Evolutionary conservation across 2,113 vertebrate species (phyloP).

Genomic region (Upupa epops): DNA sequence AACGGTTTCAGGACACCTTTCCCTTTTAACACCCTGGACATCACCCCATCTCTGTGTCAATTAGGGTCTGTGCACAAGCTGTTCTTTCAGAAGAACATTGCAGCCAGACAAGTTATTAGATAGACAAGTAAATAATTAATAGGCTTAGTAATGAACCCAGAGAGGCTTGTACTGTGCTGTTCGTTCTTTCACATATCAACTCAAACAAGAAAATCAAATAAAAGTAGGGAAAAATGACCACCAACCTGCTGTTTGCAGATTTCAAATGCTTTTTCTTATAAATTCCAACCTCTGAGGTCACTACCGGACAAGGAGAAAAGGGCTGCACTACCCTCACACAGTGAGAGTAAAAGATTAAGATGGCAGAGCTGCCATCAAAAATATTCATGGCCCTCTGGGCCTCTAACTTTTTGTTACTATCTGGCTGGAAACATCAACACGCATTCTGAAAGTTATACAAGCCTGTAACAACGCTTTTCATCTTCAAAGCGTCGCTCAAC

Average conservation of each 20-base stretch:
- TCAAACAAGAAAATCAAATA: background rate
- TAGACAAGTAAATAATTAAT: background rate
- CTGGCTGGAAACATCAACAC: background rate
- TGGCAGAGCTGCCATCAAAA: constrained; percentile 16
- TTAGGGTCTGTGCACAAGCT: background rate
- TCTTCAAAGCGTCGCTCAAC: constrained; percentile 47
- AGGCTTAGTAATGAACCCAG: background rate
- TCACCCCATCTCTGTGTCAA: accelerated
- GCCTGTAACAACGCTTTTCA: constrained; percentile 30
- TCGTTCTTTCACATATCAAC: background rate
- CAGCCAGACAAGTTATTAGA: background rate
- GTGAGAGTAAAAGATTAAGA: background rate
- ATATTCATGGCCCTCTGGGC: constrained; percentile 5
- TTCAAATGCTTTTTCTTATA: background rate
- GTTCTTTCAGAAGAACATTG: background rate
- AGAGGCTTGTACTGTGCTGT: background rate
- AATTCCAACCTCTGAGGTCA: background rate
- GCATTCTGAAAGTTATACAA: background rate
- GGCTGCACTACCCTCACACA: background rate
- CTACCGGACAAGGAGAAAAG: background rate
- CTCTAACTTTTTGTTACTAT: constrained; percentile 12
- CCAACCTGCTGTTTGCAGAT: background rate
- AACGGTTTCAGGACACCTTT: background rate
- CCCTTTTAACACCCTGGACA: background rate
- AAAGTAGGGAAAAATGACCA: background rate